These are phyloP conservation scores for Motacilla tschutschensis DNA, from an alignment of 2,113 vertebrate genomes.

Conservation along the genomic window DNA sequence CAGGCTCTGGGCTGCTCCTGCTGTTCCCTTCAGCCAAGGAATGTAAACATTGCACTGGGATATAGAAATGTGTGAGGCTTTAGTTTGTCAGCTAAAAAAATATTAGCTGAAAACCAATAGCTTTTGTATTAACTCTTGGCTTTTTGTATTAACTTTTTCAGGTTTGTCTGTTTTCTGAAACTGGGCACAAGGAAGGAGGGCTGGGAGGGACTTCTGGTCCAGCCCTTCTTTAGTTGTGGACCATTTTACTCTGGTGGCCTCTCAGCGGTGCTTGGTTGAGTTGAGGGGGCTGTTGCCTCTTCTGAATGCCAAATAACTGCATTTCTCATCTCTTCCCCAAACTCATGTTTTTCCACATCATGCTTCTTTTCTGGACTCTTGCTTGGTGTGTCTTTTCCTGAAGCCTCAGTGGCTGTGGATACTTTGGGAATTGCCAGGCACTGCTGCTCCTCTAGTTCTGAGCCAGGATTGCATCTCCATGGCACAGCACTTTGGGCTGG, in stretches of 20 bases:
- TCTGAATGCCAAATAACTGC: neutral
- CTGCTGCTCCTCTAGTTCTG: neutral
- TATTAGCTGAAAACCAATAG: accelerated
- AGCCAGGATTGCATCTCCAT: neutral
- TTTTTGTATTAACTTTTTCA: neutral
- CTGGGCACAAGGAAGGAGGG: neutral
- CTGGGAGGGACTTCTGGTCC: neutral
- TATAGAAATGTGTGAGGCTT: neutral
- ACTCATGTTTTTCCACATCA: accelerated
- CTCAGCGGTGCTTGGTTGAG: neutral
- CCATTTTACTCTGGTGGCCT: neutral
- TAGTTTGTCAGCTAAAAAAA: neutral
- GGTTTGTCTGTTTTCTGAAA: neutral
- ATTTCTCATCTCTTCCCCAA: neutral
- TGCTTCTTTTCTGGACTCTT: neutral
- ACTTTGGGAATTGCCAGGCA: neutral
- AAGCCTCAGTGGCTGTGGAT: neutral
- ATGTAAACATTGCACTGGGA: neutral
- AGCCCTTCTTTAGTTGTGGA: neutral
- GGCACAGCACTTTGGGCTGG: accelerated
- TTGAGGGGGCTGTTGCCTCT: neutral
- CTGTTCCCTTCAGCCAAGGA: neutral
- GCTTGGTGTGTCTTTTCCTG: neutral
- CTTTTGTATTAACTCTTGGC: accelerated
- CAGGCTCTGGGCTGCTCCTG: neutral